A percentile compares a stretch with the other conserved stretches of the same genome.
phyloP scores from a whole-genome alignment of 2,888 invertebrate genomes.

The Nephrotoma guestfalica region DNA sequence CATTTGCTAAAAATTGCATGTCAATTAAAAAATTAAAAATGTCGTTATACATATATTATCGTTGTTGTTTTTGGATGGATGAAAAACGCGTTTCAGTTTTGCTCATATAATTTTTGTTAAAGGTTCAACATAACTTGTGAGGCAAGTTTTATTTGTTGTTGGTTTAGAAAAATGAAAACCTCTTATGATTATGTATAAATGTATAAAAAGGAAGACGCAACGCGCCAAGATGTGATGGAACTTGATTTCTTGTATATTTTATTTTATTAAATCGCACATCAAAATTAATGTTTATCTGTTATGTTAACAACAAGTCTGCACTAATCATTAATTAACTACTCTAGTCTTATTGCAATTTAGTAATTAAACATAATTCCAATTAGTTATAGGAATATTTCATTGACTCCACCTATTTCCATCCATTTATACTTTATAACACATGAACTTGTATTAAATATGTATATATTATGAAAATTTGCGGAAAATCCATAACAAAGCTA shows the following conservation, averaged over 20 bases:
- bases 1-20: background rate
- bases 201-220: background rate
- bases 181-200: no score
- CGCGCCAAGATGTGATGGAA: background rate
- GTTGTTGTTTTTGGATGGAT: background rate
- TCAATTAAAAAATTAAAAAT: background rate
- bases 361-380: background rate
- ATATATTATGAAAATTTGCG: background rate
- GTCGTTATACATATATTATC: background rate
- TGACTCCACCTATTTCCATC: background rate
- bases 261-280: background rate
- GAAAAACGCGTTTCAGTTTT: background rate
- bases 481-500: background rate
- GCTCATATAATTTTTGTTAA: background rate
- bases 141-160: background rate
- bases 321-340: background rate
- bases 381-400: background rate
- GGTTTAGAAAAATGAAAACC: background rate
- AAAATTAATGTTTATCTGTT: background rate
- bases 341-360: background rate
- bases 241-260: background rate
- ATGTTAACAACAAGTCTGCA: background rate
- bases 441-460: background rate
- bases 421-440: background rate
- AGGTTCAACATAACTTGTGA: background rate